phyloP scores from a whole-genome alignment of 2,888 invertebrate genomes.

The Drosophila sordidula region DNA sequence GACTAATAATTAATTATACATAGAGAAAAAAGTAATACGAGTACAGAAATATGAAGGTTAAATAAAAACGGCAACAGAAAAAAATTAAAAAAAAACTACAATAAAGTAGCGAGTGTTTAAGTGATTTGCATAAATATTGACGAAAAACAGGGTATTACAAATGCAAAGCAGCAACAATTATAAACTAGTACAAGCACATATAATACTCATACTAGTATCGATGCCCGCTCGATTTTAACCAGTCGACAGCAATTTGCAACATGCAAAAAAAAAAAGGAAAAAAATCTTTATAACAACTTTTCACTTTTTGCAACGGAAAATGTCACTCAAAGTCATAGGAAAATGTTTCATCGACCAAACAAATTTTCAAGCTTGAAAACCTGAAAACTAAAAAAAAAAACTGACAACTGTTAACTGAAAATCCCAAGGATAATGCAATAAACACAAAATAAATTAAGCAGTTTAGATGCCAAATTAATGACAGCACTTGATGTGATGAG shows the following conservation, averaged over 20 bases:
- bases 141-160: constrained; percentile 9
- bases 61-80: constrained; percentile 13
- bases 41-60: constrained; percentile 59
- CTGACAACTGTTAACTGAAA: constrained; percentile 19
- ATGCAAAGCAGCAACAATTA: constrained; percentile 18
- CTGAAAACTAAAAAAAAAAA: constrained; percentile 16
- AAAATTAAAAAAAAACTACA: constrained; percentile 5
- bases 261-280: background rate
- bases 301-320: constrained; percentile 76
- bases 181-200: constrained; percentile 5
- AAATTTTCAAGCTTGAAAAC: constrained; percentile 15
- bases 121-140: constrained; percentile 63
- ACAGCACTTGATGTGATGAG: constrained; percentile 13
- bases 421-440: constrained; percentile 44
- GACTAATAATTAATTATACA: constrained; percentile 54
- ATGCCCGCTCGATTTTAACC: constrained; percentile 44
- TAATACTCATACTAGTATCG: constrained; percentile 12
- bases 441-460: constrained; percentile 54
- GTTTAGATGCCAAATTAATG: constrained; percentile 59
- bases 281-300: constrained; percentile 70
- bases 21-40: constrained; percentile 7
- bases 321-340: constrained; percentile 72
- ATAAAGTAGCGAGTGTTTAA: constrained; percentile 15
- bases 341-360: constrained; percentile 52
- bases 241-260: constrained; percentile 42